Conservation (phyloP, 1,140 invertebrate genomes). For the Cotesia typhae region DNA sequence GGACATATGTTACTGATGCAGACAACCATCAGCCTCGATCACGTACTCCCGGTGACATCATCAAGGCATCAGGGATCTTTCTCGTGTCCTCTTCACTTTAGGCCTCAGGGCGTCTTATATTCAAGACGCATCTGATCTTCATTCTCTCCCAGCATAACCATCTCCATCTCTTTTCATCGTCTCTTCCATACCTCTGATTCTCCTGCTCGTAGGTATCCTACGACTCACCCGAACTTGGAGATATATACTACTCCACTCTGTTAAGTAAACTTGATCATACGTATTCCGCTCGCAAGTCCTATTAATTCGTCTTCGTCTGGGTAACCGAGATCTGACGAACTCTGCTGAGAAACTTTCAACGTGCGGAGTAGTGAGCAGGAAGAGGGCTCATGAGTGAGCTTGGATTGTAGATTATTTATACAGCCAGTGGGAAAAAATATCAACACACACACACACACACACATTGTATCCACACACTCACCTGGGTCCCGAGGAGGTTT, state of each 20-base stretch:
- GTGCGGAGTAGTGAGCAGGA: conserved; percentile 18
- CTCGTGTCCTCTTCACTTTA: background rate
- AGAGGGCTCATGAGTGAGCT: background rate
- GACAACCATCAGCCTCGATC: conserved; percentile 19
- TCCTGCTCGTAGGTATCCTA: too few relatives aligned
- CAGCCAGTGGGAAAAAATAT: conserved; percentile 33
- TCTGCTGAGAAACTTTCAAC: conserved; percentile 12
- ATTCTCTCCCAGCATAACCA: background rate
- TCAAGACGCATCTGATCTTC: conserved; percentile 39
- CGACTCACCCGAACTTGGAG: too few relatives aligned
- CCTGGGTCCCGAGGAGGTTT: conserved; percentile 38
- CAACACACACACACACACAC: background rate
- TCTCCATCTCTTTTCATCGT: background rate
- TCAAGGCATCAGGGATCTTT: background rate
- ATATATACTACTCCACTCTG: too few relatives aligned
- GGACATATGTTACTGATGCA: background rate
- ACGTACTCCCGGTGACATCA: conserved; percentile 30
- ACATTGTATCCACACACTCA: too few relatives aligned
- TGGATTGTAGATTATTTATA: background rate
- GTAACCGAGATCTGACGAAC: conserved; percentile 46
- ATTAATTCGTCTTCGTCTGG: conserved; percentile 55
- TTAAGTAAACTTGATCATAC: conserved; percentile 1
- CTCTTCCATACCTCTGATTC: too few relatives aligned
- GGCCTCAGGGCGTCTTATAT: conserved; percentile 28
- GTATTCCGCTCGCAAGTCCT: conserved; percentile 49